phyloP scores from a whole-genome alignment of 2,888 invertebrate genomes.

The Heterodera filipjevi region DNA sequence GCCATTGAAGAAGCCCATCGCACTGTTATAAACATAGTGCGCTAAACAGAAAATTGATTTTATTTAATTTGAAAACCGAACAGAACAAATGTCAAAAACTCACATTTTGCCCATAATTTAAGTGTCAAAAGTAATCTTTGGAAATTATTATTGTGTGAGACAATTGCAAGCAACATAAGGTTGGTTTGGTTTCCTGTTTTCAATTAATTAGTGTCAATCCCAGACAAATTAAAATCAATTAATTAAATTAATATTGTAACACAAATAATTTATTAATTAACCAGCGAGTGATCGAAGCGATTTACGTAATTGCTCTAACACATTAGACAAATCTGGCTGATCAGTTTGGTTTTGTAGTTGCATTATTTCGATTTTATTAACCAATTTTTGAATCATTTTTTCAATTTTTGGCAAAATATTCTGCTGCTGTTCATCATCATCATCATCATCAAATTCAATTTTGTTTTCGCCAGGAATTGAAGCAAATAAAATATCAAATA shows the following conservation, averaged over 20 bases:
- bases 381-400: not conserved
- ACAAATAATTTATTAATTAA: not conserved
- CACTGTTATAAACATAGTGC: constrained; percentile 85
- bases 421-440: not conserved
- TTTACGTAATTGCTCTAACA: not conserved
- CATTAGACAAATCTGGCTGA: not conserved
- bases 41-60: not conserved
- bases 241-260: not conserved
- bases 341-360: not conserved
- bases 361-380: not conserved
- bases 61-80: too few relatives aligned
- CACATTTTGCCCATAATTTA: constrained; percentile 6
- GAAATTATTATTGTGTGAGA: not conserved
- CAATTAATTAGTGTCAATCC: too few relatives aligned
- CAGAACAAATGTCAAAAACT: too few relatives aligned
- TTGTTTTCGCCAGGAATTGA: not conserved
- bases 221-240: not conserved
- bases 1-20: constrained; percentile 87
- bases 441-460: not conserved
- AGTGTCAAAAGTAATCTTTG: not conserved
- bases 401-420: not conserved
- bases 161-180: not conserved
- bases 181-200: not conserved
- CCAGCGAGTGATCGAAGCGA: not conserved
- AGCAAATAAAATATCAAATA: not conserved